Percentiles rank a stretch among this genome's conserved stretches.
phyloP scores from a whole-genome alignment of 2,888 invertebrate genomes.

The Clistopyga incitator region DNA sequence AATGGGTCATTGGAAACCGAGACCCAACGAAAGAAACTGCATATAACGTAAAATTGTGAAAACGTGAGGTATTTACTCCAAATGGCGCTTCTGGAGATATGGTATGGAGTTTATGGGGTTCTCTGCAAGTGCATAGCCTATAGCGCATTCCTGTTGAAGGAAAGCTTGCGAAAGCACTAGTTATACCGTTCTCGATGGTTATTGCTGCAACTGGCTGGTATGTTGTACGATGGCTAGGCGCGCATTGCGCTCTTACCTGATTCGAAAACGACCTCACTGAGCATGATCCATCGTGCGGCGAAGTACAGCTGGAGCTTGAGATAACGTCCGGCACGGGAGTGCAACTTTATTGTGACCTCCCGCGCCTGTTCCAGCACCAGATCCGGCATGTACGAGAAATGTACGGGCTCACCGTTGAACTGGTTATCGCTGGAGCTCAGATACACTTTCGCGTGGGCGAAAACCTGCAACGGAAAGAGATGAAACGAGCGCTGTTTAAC shows the following conservation, averaged over 20 bases:
- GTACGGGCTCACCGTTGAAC: conserved; percentile 90
- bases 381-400: conserved; percentile 92
- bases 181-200: conserved; percentile 50
- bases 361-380: conserved; percentile 91
- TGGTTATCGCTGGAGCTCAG: conserved; percentile 91
- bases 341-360: conserved; percentile 92
- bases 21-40: conserved; percentile 1
- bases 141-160: background rate
- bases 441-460: conserved; percentile 91
- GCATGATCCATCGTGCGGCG: conserved; percentile 92
- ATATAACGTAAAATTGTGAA: conserved; percentile 5
- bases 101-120: background rate
- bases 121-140: background rate
- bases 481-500: conserved; percentile 17
- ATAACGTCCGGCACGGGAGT: conserved; percentile 90
- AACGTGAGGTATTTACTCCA: background rate
- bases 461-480: conserved; percentile 86
- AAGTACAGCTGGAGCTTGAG: conserved; percentile 92
- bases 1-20: background rate
- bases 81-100: background rate
- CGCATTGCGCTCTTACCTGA: conserved; percentile 87
- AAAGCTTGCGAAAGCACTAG: conserved; percentile 11
- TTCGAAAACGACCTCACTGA: conserved; percentile 93
- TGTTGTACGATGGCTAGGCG: background rate
- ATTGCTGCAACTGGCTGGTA: conserved; percentile 44